Conservation (phyloP, 2,888 invertebrate genomes). For the Agriotes lineatus region DNA sequence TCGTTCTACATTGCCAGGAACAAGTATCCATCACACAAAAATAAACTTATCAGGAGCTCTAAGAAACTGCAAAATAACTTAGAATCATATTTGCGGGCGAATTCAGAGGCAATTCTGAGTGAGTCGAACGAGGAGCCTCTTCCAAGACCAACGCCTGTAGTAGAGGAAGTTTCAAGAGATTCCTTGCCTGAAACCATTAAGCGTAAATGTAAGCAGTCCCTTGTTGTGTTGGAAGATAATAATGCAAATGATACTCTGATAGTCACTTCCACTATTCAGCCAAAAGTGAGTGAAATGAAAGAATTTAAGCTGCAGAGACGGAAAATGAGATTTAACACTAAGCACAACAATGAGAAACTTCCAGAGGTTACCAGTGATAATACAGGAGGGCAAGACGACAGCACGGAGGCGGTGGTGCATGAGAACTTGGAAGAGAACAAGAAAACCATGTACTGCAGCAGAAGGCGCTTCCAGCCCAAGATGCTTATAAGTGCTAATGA, state of each 20-base stretch:
- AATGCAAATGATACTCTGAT: background rate
- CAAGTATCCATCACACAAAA: background rate
- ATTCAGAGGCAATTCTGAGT: background rate
- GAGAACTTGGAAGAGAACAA: background rate
- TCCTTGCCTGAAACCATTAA: background rate
- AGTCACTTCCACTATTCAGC: background rate
- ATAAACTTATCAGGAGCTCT: slow-evolving; percentile 6
- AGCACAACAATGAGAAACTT: background rate
- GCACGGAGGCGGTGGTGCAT: background rate
- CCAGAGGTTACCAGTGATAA: background rate
- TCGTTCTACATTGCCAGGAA: slow-evolving; percentile 47
- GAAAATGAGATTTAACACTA: background rate
- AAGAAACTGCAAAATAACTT: background rate
- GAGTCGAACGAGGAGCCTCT: background rate
- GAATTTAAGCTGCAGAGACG: slow-evolving; percentile 12
- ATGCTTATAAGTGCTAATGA: background rate
- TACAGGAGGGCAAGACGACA: background rate
- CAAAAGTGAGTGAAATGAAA: background rate
- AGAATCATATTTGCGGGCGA: background rate
- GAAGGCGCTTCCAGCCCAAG: background rate
- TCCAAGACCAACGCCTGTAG: background rate
- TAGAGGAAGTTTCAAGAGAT: too few relatives aligned
- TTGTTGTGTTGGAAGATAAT: background rate
- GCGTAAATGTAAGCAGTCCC: background rate
- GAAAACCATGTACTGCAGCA: background rate